Evolutionary conservation across 2,797 vertebrate species (phyloP).

Genomic region (Sardinella longiceps): DNA sequence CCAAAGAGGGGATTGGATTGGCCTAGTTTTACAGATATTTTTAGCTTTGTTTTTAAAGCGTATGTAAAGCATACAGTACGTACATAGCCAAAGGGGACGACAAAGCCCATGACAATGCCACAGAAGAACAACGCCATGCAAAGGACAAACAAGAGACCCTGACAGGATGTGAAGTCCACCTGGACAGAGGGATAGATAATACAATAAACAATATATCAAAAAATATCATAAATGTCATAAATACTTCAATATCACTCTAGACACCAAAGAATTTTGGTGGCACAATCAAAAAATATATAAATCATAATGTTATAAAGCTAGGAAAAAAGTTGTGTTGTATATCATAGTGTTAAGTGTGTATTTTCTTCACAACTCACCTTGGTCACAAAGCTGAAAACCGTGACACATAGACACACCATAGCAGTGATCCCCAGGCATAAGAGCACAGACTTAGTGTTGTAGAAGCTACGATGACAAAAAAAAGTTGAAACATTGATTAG

Average conservation of each 20-base stretch:
- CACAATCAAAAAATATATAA: too few species aligned
- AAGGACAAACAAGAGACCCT: slow-evolving; percentile 87
- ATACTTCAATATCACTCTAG: background rate
- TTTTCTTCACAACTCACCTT: slow-evolving; percentile 74
- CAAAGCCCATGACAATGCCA: slow-evolving; percentile 81
- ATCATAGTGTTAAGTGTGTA: background rate
- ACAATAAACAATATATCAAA: too few species aligned
- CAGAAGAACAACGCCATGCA: slow-evolving; percentile 89
- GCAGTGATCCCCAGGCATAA: slow-evolving; percentile 90
- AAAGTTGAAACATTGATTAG: background rate
- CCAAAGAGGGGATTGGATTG: slow-evolving; percentile 32
- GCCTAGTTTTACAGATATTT: slow-evolving; percentile 20
- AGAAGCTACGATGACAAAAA: slow-evolving; percentile 77
- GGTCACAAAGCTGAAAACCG: slow-evolving; percentile 93
- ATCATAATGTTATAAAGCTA: background rate
- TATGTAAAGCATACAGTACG: slow-evolving; percentile 61
- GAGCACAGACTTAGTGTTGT: slow-evolving; percentile 89
- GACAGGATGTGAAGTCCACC: slow-evolving; percentile 91
- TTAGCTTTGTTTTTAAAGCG: background rate
- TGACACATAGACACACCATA: slow-evolving; percentile 88
- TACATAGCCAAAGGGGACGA: slow-evolving; percentile 90
- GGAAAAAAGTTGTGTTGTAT: background rate
- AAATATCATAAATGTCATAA: too few species aligned
- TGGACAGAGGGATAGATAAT: slow-evolving; percentile 53
- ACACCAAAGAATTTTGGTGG: background rate